These are phyloP conservation scores for Verasper variegatus DNA, from an alignment of 2,113 vertebrate species.

Conservation along the genomic window DNA sequence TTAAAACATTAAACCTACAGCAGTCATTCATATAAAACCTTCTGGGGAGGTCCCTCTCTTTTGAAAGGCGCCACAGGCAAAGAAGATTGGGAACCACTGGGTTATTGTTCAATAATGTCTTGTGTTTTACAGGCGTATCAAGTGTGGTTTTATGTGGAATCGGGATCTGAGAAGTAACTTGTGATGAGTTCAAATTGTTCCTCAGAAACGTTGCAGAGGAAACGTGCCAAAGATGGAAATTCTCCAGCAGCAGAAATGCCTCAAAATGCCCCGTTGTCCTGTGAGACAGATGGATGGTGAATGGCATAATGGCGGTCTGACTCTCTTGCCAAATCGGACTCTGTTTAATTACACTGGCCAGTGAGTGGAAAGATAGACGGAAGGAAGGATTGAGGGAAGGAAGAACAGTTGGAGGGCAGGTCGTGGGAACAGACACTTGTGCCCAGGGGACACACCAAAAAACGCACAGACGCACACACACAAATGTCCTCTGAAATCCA, in stretches of 20 bases:
- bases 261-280: background rate
- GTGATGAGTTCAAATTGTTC: background rate
- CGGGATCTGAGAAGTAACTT: background rate
- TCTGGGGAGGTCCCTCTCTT: too few relatives aligned
- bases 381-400: slow-evolving; percentile 51
- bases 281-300: slow-evolving; percentile 38
- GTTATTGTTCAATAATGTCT: too few relatives aligned
- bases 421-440: slow-evolving; percentile 77
- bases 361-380: slow-evolving; percentile 51
- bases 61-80: too few relatives aligned
- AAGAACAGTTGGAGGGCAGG: slow-evolving; percentile 68
- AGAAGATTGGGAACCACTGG: too few relatives aligned
- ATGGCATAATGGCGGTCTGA: slow-evolving; percentile 1
- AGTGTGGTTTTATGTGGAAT: background rate
- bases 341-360: slow-evolving; percentile 59
- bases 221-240: background rate
- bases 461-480: slow-evolving; percentile 51
- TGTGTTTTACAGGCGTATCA: too few relatives aligned
- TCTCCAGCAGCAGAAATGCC: background rate
- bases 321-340: slow-evolving; percentile 44
- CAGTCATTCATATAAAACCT: too few relatives aligned
- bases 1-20: too few relatives aligned
- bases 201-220: background rate
- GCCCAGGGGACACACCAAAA: slow-evolving; percentile 65
- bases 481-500: slow-evolving; percentile 56